Percentiles rank a stretch among this genome's conserved stretches.
phyloP scores from a whole-genome alignment of 2,888 invertebrate genomes.

The Eupithecia dodoneata region DNA sequence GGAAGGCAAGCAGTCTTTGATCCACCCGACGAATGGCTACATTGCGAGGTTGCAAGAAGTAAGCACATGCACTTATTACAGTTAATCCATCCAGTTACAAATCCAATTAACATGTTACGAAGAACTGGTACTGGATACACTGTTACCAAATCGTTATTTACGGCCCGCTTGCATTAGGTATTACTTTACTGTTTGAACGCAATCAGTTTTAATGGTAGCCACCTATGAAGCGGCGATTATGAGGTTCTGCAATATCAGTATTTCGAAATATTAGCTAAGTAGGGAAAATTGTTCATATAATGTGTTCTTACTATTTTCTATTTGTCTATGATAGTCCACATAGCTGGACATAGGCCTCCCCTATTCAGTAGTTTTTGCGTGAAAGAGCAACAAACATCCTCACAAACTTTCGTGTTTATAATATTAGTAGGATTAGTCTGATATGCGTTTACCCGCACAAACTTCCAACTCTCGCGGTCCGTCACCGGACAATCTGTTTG shows the following conservation, averaged over 20 bases:
- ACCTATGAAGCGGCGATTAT: neutral
- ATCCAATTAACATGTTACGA: slow-evolving; percentile 19
- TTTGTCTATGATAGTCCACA: too few species aligned
- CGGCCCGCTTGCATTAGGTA: neutral
- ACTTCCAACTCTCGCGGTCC: too few species aligned
- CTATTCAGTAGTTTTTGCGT: too few species aligned
- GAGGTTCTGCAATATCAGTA: neutral
- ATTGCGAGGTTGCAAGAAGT: neutral
- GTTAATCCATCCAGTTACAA: slow-evolving; percentile 24
- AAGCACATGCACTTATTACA: slow-evolving; percentile 16
- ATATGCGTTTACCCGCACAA: too few species aligned
- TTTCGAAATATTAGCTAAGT: neutral
- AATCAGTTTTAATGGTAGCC: slow-evolving; percentile 5
- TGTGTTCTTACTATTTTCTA: too few species aligned
- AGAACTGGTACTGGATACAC: slow-evolving; percentile 8
- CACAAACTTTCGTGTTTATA: too few species aligned
- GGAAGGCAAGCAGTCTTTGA: neutral
- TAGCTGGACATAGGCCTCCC: too few species aligned
- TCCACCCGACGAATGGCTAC: neutral
- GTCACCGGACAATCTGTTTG: too few species aligned
- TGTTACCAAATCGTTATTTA: slow-evolving; percentile 11
- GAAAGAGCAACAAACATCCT: too few species aligned
- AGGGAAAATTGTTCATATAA: too few species aligned
- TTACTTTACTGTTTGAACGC: neutral
- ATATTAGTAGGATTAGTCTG: too few species aligned